Evolutionary conservation across 2,113 vertebrate species (phyloP).

Genomic region (Poeciliopsis prolifica): DNA sequence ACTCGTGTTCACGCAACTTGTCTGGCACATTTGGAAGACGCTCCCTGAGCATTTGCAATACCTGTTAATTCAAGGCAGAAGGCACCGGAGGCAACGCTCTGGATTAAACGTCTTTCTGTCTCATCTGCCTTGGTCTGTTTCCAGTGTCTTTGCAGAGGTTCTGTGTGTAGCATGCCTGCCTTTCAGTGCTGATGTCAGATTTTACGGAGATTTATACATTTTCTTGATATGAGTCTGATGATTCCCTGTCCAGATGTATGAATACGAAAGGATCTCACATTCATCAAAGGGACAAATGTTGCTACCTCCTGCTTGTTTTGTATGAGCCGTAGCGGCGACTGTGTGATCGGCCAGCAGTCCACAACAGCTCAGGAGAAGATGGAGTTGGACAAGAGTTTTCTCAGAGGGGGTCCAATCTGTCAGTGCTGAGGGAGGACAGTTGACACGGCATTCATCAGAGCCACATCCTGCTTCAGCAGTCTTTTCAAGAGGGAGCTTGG

Average conservation of each 20-base stretch:
- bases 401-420: slow-evolving; percentile 54
- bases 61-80: slow-evolving; percentile 9
- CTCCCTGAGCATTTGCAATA: slow-evolving; percentile 10
- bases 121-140: neutral
- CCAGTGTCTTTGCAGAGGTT: neutral
- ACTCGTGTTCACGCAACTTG: neutral
- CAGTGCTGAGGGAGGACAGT: slow-evolving; percentile 10
- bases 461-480: slow-evolving; percentile 25
- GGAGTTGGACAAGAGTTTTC: slow-evolving; percentile 10
- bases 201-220: slow-evolving; percentile 21
- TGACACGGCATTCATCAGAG: slow-evolving; percentile 38
- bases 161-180: neutral
- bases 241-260: slow-evolving; percentile 17
- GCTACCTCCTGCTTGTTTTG: neutral
- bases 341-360: slow-evolving; percentile 2
- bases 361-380: slow-evolving; percentile 18
- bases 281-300: slow-evolving; percentile 14
- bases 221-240: slow-evolving; percentile 12
- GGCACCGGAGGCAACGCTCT: neutral
- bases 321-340: neutral
- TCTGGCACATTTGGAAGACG: neutral
- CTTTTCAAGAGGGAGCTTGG: slow-evolving; percentile 1
- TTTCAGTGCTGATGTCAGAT: neutral
- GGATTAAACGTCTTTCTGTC: neutral
- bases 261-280: slow-evolving; percentile 14